These are phyloP conservation scores for Scomber scombrus DNA, from an alignment of 2,113 vertebrate genomes.

Conservation along the genomic window DNA sequence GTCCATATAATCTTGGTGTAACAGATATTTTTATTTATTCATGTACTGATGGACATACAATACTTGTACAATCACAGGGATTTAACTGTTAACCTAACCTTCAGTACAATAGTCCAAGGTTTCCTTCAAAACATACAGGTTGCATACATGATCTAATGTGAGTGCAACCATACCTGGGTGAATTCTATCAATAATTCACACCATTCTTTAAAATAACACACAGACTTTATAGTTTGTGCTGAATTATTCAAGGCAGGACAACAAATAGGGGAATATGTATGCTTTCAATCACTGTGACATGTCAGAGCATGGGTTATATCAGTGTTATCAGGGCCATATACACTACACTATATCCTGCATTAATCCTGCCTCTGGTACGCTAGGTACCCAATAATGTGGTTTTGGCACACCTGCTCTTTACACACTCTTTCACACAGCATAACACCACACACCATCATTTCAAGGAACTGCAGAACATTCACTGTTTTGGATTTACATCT, in stretches of 20 bases:
- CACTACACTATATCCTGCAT: not conserved
- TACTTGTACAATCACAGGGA: not conserved
- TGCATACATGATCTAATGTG: conserved; percentile 20
- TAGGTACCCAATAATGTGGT: not conserved
- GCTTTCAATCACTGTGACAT: not conserved
- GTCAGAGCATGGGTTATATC: not conserved
- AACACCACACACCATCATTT: not conserved
- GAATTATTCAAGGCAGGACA: conserved; percentile 63
- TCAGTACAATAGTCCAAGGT: not conserved
- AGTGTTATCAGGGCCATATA: not conserved
- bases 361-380: not conserved
- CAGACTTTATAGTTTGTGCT: conserved; percentile 33
- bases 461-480: not conserved
- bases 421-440: not conserved
- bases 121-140: not conserved
- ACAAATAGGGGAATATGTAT: conserved; percentile 17
- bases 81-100: not conserved
- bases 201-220: conserved; percentile 58
- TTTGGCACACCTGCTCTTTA: not conserved
- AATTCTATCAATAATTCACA: conserved; percentile 45
- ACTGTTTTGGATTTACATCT: not conserved
- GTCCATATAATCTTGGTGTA: not conserved
- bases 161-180: conserved; percentile 16
- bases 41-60: not conserved
- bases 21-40: not conserved